Evolutionary conservation across 2,888 invertebrate genomes (phyloP), one percentile per base, ranked within the genome.

Genomic region (Dromius quadrimaculatus): DNA sequence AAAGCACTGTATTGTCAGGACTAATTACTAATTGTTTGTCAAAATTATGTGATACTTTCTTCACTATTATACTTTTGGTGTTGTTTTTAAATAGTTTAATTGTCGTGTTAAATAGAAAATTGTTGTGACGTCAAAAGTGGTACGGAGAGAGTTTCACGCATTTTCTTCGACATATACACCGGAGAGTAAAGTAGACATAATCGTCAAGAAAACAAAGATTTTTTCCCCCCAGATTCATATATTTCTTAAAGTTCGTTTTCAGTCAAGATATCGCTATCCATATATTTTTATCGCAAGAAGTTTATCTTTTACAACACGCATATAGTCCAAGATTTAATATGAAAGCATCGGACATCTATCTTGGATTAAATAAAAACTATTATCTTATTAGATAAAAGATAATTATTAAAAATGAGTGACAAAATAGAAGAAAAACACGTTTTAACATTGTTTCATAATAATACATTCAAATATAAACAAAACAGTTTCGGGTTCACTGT

Each of bases 21-120:
- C 20, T 20, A 20, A n/a, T 32, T 32, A 32, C 20, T 47, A 22
- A 22, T 47, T 47, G 22, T 47, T 22, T 47, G 47, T 19, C 47
- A 47, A 47, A 47, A 20, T 47, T 47, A 47, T 47, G 38, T 38
- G 19, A 45, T 45, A 45, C 47, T 47, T 47, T 47, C 22, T 22
- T 22, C 20, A 2, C 22, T 20, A 47, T 47, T 47, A 47, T 64
- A 9, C 15, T 20, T 47, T 45, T 28, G 47, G 45, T 4, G 28
- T 19, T 47, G 36, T 47, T 20, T 43, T 70, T 20, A 36, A 47
- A 50, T 19, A 57, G 20, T 47, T 23, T 68, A 32, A 61, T 61
- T 61, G 47, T 47, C 2, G 61, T 61, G 32, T 61, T 61, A 61
- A 61, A 61, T 61, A 61, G 61, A 61, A 61, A 61, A 36, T 19